Evolutionary conservation across 2,113 vertebrate species (phyloP).

Genomic region (Solenodon paradoxus): DNA sequence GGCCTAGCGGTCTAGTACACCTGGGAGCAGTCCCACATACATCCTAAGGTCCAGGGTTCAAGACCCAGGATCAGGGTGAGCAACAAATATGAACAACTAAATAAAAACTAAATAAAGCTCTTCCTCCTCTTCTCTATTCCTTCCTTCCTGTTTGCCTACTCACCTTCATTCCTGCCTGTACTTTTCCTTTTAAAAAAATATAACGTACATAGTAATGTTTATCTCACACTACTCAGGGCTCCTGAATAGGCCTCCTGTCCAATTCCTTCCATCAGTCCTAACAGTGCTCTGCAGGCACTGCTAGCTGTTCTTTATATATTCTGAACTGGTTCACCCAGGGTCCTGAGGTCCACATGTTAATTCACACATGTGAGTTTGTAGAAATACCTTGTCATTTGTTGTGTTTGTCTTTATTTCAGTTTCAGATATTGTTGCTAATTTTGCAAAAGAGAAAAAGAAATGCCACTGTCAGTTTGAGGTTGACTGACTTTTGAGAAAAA

Average conservation of each 20-base stretch:
- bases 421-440: not conserved
- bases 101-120: too few relatives aligned
- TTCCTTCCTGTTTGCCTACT: too few relatives aligned
- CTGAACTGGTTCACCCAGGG: not conserved
- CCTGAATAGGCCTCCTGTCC: not conserved
- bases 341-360: not conserved
- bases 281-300: accelerated
- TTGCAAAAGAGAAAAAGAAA: not conserved
- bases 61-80: too few relatives aligned
- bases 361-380: not conserved
- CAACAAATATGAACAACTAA: too few relatives aligned
- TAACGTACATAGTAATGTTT: not conserved
- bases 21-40: too few relatives aligned
- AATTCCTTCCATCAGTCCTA: not conserved
- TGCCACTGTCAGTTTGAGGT: not conserved
- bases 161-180: too few relatives aligned
- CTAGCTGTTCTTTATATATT: accelerated
- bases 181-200: too few relatives aligned
- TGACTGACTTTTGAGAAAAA: not conserved
- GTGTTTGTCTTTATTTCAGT: not conserved
- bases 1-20: too few relatives aligned
- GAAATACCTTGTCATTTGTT: not conserved
- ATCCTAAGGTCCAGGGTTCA: too few relatives aligned
- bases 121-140: too few relatives aligned
- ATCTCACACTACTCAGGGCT: not conserved